Evolutionary conservation across 2,797 vertebrate species (phyloP).

Genomic region (Parauchenoglanis ngamensis): DNA sequence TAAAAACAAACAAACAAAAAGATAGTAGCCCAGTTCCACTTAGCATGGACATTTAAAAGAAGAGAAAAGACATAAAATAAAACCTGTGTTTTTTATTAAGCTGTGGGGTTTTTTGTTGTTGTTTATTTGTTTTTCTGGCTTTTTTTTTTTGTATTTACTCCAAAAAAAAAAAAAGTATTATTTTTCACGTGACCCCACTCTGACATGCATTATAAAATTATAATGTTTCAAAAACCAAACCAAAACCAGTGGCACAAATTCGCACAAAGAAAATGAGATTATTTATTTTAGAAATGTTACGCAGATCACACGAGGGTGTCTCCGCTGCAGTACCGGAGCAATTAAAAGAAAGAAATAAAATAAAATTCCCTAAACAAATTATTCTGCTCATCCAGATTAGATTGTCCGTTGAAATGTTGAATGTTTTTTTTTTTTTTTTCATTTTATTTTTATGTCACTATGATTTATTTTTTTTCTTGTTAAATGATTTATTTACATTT

Average conservation of each 20-base stretch:
- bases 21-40: neutral
- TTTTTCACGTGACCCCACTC: neutral
- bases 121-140: too few relatives aligned
- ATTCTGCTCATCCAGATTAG: neutral
- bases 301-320: neutral
- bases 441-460: neutral
- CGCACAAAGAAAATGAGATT: neutral
- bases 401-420: neutral
- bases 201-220: neutral
- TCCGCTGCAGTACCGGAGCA: neutral
- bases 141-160: too few relatives aligned
- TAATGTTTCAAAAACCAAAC: neutral
- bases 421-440: neutral
- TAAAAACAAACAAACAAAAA: neutral
- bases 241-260: neutral
- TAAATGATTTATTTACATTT: neutral
- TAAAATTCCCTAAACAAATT: neutral
- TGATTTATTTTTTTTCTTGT: neutral
- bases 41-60: neutral
- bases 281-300: neutral
- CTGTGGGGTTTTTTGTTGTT: too few relatives aligned
- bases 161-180: too few relatives aligned
- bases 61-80: too few relatives aligned
- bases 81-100: too few relatives aligned
- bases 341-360: neutral